Evolutionary conservation across 2,888 invertebrate species (phyloP).

Genomic region (Tryphoninae sp.): DNA sequence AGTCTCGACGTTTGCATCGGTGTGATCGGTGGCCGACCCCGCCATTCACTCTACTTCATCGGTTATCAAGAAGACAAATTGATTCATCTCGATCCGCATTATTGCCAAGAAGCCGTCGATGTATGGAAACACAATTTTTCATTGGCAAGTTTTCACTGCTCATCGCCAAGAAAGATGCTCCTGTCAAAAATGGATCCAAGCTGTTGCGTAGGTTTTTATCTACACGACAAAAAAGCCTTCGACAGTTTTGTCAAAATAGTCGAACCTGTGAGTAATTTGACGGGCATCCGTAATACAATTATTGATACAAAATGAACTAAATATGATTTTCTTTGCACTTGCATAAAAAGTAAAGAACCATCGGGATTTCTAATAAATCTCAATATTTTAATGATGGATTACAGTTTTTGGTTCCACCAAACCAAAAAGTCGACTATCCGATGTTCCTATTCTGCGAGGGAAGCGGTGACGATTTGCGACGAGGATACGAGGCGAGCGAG

Average conservation of each 20-base stretch:
- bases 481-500: slow-evolving; percentile 71
- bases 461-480: slow-evolving; percentile 83
- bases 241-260: slow-evolving; percentile 88
- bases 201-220: slow-evolving; percentile 95
- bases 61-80: slow-evolving; percentile 96
- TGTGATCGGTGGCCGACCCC: slow-evolving; percentile 95
- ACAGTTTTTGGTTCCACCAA: slow-evolving; percentile 83
- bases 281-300: not conserved
- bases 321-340: not conserved
- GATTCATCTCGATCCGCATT: slow-evolving; percentile 96
- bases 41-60: slow-evolving; percentile 96
- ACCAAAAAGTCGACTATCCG: slow-evolving; percentile 87
- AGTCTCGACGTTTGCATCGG: slow-evolving; percentile 93
- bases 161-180: slow-evolving; percentile 92
- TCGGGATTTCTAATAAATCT: too few species aligned
- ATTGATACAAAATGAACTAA: not conserved
- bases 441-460: slow-evolving; percentile 92
- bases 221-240: slow-evolving; percentile 89
- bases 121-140: slow-evolving; percentile 91
- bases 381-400: slow-evolving; percentile 56
- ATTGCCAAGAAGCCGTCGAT: slow-evolving; percentile 95
- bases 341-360: not conserved
- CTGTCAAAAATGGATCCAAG: slow-evolving; percentile 95
- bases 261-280: slow-evolving; percentile 83
- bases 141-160: slow-evolving; percentile 91